A percentile compares a stretch with the other conserved stretches of the same genome.
Conservation (phyloP, 2,888 invertebrate species). For the Anthrax anthrax region DNA sequence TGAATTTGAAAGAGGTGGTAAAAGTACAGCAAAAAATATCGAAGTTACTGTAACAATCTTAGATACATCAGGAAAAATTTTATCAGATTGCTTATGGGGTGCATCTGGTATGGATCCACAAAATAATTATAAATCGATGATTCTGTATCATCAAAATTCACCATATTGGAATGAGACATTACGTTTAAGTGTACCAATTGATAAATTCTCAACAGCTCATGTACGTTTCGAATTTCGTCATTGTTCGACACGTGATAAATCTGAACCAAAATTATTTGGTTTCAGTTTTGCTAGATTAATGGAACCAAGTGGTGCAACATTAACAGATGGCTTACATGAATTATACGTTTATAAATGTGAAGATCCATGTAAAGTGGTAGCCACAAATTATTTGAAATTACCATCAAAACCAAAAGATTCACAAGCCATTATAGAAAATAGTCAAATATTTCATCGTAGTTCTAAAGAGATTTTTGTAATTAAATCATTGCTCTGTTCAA, state of each 20-base stretch:
- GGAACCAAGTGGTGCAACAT: slow-evolving; percentile 81
- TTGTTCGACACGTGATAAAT: slow-evolving; percentile 83
- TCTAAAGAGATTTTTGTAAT: slow-evolving; percentile 73
- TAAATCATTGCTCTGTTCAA: slow-evolving; percentile 77
- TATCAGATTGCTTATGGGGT: slow-evolving; percentile 59
- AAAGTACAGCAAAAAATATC: slow-evolving; percentile 88
- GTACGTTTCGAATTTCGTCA: slow-evolving; percentile 83
- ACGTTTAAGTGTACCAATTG: slow-evolving; percentile 76
- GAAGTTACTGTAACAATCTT: slow-evolving; percentile 71
- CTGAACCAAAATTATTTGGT: slow-evolving; percentile 79
- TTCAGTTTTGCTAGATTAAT: slow-evolving; percentile 82
- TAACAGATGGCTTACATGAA: slow-evolving; percentile 76
- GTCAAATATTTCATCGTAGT: slow-evolving; percentile 55
- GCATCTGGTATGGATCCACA: slow-evolving; percentile 68
- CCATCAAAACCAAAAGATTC: slow-evolving; percentile 49
- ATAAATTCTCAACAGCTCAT: slow-evolving; percentile 84
- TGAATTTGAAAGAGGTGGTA: slow-evolving; percentile 86
- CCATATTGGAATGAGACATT: slow-evolving; percentile 87
- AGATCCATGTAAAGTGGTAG: slow-evolving; percentile 45
- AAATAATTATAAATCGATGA: slow-evolving; percentile 67
- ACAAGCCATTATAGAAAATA: slow-evolving; percentile 35
- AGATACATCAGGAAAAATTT: slow-evolving; percentile 52
- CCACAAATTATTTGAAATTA: slow-evolving; percentile 47
- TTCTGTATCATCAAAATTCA: slow-evolving; percentile 86
- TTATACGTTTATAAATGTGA: slow-evolving; percentile 90